phyloP scores from a whole-genome alignment of 1,140 invertebrate genomes.

The Drosophila truncata region DNA sequence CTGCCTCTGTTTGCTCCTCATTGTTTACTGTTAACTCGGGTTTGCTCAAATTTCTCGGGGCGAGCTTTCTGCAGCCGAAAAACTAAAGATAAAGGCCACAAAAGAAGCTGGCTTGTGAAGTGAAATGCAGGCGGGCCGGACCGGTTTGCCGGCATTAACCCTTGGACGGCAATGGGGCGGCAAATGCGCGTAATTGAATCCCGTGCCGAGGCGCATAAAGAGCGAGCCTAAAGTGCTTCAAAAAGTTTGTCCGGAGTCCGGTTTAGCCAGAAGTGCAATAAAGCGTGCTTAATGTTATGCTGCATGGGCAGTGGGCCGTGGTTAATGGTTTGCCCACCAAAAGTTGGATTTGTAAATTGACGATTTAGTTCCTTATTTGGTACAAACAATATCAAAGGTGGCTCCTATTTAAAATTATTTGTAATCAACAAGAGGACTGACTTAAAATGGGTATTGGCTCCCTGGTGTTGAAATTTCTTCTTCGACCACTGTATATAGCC shows the following conservation, averaged over 20 bases:
- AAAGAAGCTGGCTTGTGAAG: constrained; percentile 41
- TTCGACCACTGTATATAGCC: constrained; percentile 18
- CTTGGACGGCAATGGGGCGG: constrained; percentile 60
- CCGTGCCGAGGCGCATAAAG: constrained; percentile 47
- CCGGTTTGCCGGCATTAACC: constrained; percentile 61
- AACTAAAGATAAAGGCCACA: constrained; percentile 24
- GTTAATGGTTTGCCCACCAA: neutral
- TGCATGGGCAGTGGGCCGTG: constrained; percentile 12
- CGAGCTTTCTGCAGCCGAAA: constrained; percentile 67
- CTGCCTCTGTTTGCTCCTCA: constrained; percentile 24
- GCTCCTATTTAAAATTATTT: neutral
- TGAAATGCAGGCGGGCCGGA: constrained; percentile 71
- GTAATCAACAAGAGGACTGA: neutral
- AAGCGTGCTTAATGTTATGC: constrained; percentile 30
- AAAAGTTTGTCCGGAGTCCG: constrained; percentile 23
- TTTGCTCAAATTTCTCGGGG: constrained; percentile 45
- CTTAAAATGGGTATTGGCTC: neutral
- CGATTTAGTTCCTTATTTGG: neutral
- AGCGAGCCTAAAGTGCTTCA: constrained; percentile 49
- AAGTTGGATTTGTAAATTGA: neutral
- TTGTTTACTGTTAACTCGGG: constrained; percentile 41
- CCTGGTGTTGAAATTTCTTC: neutral
- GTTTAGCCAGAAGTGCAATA: constrained; percentile 42
- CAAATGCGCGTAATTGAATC: constrained; percentile 67
- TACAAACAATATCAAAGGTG: neutral